These are phyloP conservation scores for Drosophila kuntzei DNA, from an alignment of 2,888 invertebrate species.

Conservation along the genomic window DNA sequence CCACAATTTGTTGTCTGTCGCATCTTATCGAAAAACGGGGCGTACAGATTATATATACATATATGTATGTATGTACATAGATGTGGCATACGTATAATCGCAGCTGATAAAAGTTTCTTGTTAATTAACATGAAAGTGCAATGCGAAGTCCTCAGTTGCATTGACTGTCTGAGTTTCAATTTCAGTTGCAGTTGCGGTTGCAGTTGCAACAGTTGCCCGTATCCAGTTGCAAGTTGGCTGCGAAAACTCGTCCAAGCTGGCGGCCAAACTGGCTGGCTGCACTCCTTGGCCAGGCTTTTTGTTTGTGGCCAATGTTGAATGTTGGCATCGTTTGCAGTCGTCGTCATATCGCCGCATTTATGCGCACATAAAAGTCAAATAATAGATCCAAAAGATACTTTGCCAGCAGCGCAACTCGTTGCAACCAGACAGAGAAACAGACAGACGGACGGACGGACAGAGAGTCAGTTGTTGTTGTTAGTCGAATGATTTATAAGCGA, in stretches of 20 bases:
- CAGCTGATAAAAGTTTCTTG: conserved; percentile 70
- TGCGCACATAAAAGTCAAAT: conserved; percentile 83
- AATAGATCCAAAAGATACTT: conserved; percentile 82
- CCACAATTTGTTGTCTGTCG: conserved; percentile 71
- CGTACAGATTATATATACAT: conserved; percentile 1
- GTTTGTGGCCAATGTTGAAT: conserved; percentile 28
- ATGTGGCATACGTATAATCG: conserved; percentile 67
- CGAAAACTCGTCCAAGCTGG: conserved; percentile 56
- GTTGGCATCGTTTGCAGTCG: conserved; percentile 55
- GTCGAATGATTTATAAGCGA: conserved; percentile 70
- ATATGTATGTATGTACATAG: conserved; percentile 3
- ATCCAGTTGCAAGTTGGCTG: conserved; percentile 28
- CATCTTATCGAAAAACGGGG: conserved; percentile 48
- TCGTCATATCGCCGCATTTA: conserved; percentile 81
- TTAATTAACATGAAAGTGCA: conserved; percentile 80
- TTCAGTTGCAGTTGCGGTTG: conserved; percentile 2
- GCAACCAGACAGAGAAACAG: conserved; percentile 42
- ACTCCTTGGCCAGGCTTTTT: conserved; percentile 35
- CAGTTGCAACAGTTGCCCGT: conserved; percentile 15
- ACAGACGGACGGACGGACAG: conserved; percentile 14
- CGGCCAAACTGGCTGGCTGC: conserved; percentile 44
- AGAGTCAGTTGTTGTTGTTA: conserved; percentile 49
- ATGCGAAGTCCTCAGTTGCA: conserved; percentile 41
- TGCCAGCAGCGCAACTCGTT: conserved; percentile 65
- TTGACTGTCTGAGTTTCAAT: conserved; percentile 3